phyloP scores from a whole-genome alignment of 2,888 invertebrate species.

The Iphiclides podalirius region DNA sequence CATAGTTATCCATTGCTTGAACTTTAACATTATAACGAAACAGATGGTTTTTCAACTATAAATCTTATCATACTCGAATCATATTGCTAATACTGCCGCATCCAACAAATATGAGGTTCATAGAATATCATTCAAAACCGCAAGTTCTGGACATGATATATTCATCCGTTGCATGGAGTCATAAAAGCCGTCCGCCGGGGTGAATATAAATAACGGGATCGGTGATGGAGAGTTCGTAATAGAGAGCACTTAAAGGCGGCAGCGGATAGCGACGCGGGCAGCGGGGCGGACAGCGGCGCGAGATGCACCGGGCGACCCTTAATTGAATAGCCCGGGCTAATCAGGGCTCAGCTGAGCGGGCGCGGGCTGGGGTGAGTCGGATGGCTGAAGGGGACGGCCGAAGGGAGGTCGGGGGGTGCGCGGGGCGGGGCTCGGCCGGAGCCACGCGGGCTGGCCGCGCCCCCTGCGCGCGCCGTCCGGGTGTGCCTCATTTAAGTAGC shows the following conservation, averaged over 20 bases:
- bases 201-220: constrained; percentile 54
- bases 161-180: too few relatives aligned
- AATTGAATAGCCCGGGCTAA: constrained; percentile 78
- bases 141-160: too few relatives aligned
- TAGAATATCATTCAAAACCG: too few relatives aligned
- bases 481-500: constrained; percentile 79
- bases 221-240: constrained; percentile 59
- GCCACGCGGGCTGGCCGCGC: constrained; percentile 82
- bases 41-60: too few relatives aligned
- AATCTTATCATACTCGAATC: too few relatives aligned
- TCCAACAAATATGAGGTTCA: too few relatives aligned
- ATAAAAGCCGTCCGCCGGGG: constrained; percentile 34
- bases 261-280: constrained; percentile 31
- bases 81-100: too few relatives aligned
- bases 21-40: too few relatives aligned
- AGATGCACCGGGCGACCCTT: constrained; percentile 73
- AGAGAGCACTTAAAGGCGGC: constrained; percentile 57
- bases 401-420: constrained; percentile 46
- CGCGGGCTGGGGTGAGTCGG: too few relatives aligned
- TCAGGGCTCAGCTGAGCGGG: too few relatives aligned
- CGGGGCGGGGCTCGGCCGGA: constrained; percentile 66
- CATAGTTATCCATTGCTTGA: too few relatives aligned
- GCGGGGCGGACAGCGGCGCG: constrained; percentile 42
- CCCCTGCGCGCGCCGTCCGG: constrained; percentile 81
- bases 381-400: too few relatives aligned